Percentiles rank a stretch among this genome's conserved stretches.
phyloP scores from a whole-genome alignment of 2,113 vertebrate species.

The Carettochelys insculpta region DNA sequence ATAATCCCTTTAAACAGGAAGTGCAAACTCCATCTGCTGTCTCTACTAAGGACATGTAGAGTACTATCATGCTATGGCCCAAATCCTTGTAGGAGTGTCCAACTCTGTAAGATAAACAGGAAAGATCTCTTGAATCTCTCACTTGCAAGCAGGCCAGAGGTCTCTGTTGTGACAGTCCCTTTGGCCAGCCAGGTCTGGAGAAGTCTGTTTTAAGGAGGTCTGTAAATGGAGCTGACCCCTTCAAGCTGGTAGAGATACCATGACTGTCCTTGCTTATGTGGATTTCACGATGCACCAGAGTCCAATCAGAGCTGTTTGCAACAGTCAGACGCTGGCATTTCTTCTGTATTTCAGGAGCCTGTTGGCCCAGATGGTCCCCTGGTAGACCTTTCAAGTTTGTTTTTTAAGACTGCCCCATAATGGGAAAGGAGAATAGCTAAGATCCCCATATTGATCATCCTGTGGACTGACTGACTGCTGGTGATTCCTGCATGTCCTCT shows the following conservation, averaged over 20 bases:
- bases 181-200: neutral
- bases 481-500: neutral
- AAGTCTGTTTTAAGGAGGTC: neutral
- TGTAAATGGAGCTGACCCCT: neutral
- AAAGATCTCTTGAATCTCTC: neutral
- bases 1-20: neutral
- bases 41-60: neutral
- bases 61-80: neutral
- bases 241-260: neutral
- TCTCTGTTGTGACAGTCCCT: fast-evolving
- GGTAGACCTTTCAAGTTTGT: neutral
- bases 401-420: neutral
- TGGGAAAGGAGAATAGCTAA: neutral
- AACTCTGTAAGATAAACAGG: fast-evolving
- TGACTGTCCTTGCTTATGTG: neutral
- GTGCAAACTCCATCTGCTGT: neutral
- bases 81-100: neutral
- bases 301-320: neutral
- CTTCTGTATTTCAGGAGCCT: neutral
- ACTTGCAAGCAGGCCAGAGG: neutral
- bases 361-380: neutral
- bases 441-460: neutral
- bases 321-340: neutral
- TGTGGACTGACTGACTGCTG: neutral
- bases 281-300: neutral